Evolutionary conservation across 1,140 invertebrate genomes (phyloP).

Genomic region (Solenopsis fugax): DNA sequence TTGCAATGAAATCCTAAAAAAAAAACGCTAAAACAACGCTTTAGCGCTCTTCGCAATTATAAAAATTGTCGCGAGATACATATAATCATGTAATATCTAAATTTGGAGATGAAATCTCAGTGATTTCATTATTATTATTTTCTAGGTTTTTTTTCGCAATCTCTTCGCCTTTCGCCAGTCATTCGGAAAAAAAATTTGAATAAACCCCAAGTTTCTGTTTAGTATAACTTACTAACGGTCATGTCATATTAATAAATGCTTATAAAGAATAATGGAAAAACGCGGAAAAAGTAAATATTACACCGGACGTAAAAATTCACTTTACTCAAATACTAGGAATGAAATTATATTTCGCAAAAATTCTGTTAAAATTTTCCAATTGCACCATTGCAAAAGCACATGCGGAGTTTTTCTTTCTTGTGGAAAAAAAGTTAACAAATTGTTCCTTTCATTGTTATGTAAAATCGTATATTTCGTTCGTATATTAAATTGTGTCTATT

Average conservation of each 20-base stretch:
- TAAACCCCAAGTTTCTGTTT: background rate
- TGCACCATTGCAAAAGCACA: background rate
- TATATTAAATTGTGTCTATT: constrained; percentile 15
- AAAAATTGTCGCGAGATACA: background rate
- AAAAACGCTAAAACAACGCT: background rate
- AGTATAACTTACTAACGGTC: background rate
- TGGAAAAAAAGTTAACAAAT: background rate
- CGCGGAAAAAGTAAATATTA: background rate
- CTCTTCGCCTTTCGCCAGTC: background rate
- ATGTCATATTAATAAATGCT: background rate
- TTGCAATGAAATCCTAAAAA: background rate
- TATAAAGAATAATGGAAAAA: constrained; percentile 10
- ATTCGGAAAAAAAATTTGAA: constrained; percentile 19
- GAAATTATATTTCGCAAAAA: background rate
- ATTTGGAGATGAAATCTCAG: background rate
- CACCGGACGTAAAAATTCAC: background rate
- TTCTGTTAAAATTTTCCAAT: background rate
- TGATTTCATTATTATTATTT: background rate
- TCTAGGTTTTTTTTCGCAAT: background rate
- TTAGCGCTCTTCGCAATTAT: background rate
- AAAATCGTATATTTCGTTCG: constrained; percentile 2
- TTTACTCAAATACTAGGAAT: background rate
- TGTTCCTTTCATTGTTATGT: background rate
- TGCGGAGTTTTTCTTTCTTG: background rate
- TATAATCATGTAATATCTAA: background rate